These are phyloP conservation scores for Drosophila varians DNA, from an alignment of 1,140 invertebrate genomes.

Conservation along the genomic window DNA sequence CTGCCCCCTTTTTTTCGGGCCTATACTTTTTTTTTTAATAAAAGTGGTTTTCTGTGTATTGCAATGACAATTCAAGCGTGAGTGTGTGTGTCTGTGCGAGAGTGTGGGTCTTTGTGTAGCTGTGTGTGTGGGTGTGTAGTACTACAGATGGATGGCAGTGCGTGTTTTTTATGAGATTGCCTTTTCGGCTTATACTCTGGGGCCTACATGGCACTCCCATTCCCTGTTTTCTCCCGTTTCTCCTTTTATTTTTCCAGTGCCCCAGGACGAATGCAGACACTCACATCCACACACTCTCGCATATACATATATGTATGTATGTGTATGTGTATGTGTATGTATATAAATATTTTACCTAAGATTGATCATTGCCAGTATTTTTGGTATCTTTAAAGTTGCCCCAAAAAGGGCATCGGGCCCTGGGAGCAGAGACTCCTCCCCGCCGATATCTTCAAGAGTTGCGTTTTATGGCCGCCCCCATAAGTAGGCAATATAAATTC, in stretches of 20 bases:
- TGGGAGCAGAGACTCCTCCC: too few relatives aligned
- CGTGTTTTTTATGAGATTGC: constrained; percentile 51
- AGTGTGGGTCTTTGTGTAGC: not conserved
- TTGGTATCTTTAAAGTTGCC: constrained; percentile 13
- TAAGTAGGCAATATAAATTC: constrained; percentile 50
- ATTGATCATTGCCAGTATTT: constrained; percentile 9
- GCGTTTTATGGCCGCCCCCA: constrained; percentile 12
- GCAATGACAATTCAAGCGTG: constrained; percentile 25
- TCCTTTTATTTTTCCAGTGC: constrained; percentile 1
- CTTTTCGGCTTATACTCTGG: constrained; percentile 41
- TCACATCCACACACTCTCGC: not conserved
- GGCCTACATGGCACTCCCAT: constrained; percentile 24
- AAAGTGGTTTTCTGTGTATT: constrained; percentile 15
- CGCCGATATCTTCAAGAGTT: not conserved
- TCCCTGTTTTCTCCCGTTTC: not conserved
- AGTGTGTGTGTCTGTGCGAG: not conserved
- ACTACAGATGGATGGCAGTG: constrained; percentile 39
- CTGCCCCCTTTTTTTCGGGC: constrained; percentile 5
- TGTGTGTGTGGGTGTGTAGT: constrained; percentile 3
- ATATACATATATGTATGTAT: too few relatives aligned
- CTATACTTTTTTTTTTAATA: not conserved
- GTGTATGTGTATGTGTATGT: too few relatives aligned
- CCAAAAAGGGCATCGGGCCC: not conserved
- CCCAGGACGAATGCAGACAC: constrained; percentile 8
- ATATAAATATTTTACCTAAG: constrained; percentile 2